Evolutionary conservation across 2,888 invertebrate genomes (phyloP).

Genomic region (Lasioglossum marginatum): DNA sequence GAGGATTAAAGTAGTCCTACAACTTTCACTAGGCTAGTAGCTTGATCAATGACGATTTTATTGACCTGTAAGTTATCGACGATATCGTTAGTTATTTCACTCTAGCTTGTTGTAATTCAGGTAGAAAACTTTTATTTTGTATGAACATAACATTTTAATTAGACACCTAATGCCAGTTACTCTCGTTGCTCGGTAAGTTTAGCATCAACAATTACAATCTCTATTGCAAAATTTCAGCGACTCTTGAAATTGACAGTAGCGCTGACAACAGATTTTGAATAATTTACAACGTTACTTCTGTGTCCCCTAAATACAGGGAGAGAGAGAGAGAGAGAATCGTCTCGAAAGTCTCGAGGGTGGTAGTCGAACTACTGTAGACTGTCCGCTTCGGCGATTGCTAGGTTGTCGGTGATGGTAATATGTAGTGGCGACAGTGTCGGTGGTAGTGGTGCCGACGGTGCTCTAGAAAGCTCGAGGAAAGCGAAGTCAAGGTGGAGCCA

Average conservation of each 20-base stretch:
- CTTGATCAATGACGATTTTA: no score
- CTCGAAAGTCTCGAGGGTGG: constrained; percentile 23
- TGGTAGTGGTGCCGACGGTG: constrained; percentile 19
- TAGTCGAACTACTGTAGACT: not conserved
- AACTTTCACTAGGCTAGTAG: no score
- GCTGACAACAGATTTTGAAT: not conserved
- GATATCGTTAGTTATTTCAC: no score
- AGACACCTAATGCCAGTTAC: not conserved
- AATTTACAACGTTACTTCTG: not conserved
- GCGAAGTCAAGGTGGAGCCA: constrained; percentile 61
- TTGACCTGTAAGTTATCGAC: no score
- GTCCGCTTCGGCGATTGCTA: not conserved
- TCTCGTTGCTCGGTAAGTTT: not conserved
- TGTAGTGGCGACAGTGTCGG: constrained; percentile 1
- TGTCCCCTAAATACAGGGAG: not conserved
- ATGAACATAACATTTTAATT: no score
- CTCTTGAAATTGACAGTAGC: not conserved
- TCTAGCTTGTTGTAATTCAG: no score
- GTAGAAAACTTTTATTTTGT: no score
- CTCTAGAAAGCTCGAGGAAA: constrained; percentile 29
- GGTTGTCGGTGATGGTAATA: constrained; percentile 5
- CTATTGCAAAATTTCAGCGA: not conserved
- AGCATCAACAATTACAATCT: no score
- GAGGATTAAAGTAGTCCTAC: no score
- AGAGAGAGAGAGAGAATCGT: constrained; percentile 22